Evolutionary conservation across 2,797 vertebrate genomes (phyloP).

Genomic region (Lagorchestes hirsutus): DNA sequence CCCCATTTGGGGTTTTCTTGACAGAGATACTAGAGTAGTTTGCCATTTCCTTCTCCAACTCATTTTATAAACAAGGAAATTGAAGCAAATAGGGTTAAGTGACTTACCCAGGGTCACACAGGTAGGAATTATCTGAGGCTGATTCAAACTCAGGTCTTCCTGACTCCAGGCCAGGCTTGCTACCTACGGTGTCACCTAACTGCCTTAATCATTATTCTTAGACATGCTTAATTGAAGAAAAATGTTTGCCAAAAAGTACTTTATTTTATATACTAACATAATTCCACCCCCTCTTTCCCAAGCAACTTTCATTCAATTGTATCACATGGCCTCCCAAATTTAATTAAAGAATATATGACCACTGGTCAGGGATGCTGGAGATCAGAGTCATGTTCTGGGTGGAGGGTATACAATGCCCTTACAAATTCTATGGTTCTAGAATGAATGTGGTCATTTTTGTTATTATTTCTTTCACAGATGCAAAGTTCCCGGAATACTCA

Average conservation of each 20-base stretch:
- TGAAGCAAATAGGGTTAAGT: neutral
- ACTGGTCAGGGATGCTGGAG: neutral
- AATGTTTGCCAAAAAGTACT: slow-evolving; percentile 27
- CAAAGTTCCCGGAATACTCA: neutral
- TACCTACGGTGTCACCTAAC: neutral
- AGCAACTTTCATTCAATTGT: neutral
- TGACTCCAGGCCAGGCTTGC: neutral
- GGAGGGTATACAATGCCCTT: neutral
- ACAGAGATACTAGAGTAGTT: neutral
- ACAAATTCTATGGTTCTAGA: neutral
- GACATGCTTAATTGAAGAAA: slow-evolving; percentile 5
- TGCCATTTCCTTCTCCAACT: neutral
- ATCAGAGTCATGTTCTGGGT: neutral
- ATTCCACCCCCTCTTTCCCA: neutral
- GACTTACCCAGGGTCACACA: neutral
- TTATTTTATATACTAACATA: neutral
- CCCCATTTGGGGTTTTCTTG: neutral
- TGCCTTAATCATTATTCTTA: neutral
- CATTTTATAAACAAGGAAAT: neutral
- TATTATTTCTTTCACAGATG: neutral
- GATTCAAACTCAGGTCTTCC: neutral
- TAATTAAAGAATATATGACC: neutral
- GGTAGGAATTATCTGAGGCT: neutral
- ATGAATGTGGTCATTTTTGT: neutral
- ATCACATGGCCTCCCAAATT: neutral